Conservation (phyloP, 2,797 vertebrate genomes). For the Cephalopachus bancanus region DNA sequence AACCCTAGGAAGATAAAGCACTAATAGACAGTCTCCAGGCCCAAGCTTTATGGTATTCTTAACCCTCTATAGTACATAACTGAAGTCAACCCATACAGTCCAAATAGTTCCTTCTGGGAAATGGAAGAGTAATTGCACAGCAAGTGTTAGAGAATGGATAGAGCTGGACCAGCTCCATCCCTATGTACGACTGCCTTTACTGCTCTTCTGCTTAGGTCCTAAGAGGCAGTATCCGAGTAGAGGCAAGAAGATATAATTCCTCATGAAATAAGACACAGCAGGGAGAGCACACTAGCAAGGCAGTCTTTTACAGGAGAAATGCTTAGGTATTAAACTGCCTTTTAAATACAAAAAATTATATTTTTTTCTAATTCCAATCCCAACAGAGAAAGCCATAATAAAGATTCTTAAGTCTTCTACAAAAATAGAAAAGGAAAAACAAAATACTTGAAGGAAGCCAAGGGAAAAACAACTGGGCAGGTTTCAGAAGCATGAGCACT, state of each 20-base stretch:
- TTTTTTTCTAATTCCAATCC: conserved; percentile 2
- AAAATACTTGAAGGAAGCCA: not conserved
- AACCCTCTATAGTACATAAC: conserved; percentile 35
- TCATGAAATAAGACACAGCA: conserved; percentile 56
- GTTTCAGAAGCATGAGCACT: conserved; percentile 59
- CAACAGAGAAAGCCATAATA: not conserved
- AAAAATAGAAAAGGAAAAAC: not conserved
- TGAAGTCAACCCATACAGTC: not conserved
- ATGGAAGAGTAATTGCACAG: conserved; percentile 12
- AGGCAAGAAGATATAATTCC: conserved; percentile 32
- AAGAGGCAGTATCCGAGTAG: conserved; percentile 48
- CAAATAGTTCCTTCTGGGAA: conserved; percentile 14
- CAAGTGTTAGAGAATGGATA: conserved; percentile 28
- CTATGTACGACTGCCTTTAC: not conserved
- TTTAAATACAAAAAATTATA: conserved; percentile 45
- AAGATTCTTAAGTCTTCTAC: conserved; percentile 24
- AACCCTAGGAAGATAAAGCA: conserved; percentile 26
- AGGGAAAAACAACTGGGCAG: conserved; percentile 48
- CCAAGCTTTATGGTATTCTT: conserved; percentile 23
- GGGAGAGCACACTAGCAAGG: conserved; percentile 46
- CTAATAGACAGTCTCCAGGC: not conserved
- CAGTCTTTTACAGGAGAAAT: conserved; percentile 33
- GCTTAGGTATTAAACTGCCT: conserved; percentile 7
- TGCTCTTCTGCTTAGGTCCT: conserved; percentile 55
- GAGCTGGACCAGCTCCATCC: conserved; percentile 30